A percentile compares a stretch with the other conserved stretches of the same genome.
phyloP scores from a whole-genome alignment of 2,888 invertebrate genomes.

The Ernsta delagoae region DNA sequence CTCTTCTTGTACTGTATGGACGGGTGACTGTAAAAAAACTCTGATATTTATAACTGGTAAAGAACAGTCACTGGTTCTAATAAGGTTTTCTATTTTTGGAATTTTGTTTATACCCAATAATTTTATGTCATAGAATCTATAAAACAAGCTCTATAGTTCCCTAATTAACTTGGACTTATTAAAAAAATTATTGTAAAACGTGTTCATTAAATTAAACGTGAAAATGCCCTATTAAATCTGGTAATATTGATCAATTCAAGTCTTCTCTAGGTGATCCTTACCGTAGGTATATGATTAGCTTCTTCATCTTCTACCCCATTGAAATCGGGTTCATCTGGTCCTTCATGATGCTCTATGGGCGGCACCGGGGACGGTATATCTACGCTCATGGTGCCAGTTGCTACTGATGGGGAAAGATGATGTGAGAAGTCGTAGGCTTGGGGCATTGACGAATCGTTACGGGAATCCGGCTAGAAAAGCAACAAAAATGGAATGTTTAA shows the following conservation, averaged over 20 bases:
- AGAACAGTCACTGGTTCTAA: too few relatives aligned
- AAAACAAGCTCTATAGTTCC: too few relatives aligned
- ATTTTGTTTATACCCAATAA: too few relatives aligned
- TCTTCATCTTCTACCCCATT: constrained; percentile 57
- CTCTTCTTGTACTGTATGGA: constrained; percentile 63
- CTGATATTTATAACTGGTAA: neutral
- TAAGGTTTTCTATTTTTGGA: too few relatives aligned
- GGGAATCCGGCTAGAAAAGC: constrained; percentile 75
- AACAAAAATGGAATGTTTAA: too few relatives aligned
- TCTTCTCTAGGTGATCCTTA: too few relatives aligned
- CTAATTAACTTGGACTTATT: too few relatives aligned
- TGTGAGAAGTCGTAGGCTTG: constrained; percentile 81
- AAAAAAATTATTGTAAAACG: too few relatives aligned
- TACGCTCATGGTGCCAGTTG: constrained; percentile 67
- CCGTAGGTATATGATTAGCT: constrained; percentile 53
- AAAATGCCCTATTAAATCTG: too few relatives aligned
- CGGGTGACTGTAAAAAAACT: constrained; percentile 54
- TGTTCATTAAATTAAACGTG: too few relatives aligned
- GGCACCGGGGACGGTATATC: constrained; percentile 80
- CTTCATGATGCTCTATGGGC: constrained; percentile 60
- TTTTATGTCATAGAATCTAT: too few relatives aligned
- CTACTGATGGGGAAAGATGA: constrained; percentile 75
- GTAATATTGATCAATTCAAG: too few relatives aligned
- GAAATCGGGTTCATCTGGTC: constrained; percentile 45
- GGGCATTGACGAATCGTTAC: constrained; percentile 86